Evolutionary conservation across 2,797 vertebrate genomes (phyloP).

Genomic region (Malacoctenus gilli): DNA sequence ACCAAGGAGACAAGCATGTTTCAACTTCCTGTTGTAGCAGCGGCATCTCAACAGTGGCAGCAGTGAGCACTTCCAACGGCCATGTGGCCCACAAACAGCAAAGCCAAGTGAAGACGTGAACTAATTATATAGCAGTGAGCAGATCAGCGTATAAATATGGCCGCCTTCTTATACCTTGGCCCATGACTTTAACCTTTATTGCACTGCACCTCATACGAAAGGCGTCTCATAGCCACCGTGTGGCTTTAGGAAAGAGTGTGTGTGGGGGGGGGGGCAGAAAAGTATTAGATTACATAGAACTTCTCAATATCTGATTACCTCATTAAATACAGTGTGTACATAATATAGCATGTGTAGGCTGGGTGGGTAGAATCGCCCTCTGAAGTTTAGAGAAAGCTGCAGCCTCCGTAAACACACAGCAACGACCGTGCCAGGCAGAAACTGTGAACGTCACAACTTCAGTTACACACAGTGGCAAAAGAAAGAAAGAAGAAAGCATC

Average conservation of each 20-base stretch:
- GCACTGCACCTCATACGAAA: conserved; percentile 42
- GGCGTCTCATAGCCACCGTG: conserved; percentile 8
- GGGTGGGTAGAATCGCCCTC: conserved; percentile 28
- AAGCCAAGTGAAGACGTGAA: conserved; percentile 17
- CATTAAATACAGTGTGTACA: not conserved
- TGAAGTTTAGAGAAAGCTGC: conserved; percentile 34
- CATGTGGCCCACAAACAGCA: conserved; percentile 6
- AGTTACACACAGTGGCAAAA: conserved; percentile 18
- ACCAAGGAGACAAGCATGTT: too few species aligned
- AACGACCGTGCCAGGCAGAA: not conserved
- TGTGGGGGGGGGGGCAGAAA: not conserved
- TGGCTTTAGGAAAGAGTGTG: not conserved
- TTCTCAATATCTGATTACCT: not conserved
- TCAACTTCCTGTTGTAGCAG: not conserved
- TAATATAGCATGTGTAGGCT: conserved; percentile 13
- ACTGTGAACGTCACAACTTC: conserved; percentile 14
- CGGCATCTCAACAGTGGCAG: conserved; percentile 2
- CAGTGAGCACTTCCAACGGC: too few species aligned
- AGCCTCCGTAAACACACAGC: conserved; percentile 29
- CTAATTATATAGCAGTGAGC: conserved; percentile 1
- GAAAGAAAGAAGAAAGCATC: not conserved
- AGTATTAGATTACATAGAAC: not conserved
- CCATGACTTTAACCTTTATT: conserved; percentile 37
- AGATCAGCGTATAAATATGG: conserved; percentile 15
- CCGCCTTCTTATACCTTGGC: conserved; percentile 17